Evolutionary conservation across 2,113 vertebrate genomes (phyloP).

Genomic region (Brachypteracias leptosomus): DNA sequence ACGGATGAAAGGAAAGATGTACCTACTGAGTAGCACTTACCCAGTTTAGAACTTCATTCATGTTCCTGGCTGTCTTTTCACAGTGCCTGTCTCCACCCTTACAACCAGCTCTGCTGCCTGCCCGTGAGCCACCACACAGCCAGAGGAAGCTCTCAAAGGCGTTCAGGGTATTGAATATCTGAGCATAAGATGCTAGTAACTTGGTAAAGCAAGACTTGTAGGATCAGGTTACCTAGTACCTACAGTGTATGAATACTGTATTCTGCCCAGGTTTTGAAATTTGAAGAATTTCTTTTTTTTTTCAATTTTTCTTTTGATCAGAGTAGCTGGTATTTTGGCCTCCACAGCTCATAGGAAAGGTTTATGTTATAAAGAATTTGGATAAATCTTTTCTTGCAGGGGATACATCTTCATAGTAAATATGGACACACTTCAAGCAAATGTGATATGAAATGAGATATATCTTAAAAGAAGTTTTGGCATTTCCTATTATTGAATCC

Average conservation of each 20-base stretch:
- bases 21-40: background rate
- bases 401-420: background rate
- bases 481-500: background rate
- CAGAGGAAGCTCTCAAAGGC: background rate
- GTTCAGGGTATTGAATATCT: background rate
- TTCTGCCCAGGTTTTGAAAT: background rate
- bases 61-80: background rate
- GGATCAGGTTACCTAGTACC: background rate
- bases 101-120: background rate
- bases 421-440: background rate
- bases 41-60: background rate
- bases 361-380: background rate
- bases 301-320: background rate
- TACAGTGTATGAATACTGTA: background rate
- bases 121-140: fast-evolving
- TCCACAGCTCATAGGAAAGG: background rate
- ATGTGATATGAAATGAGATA: background rate
- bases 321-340: background rate
- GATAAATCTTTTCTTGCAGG: background rate
- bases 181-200: background rate
- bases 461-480: background rate
- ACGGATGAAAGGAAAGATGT: background rate
- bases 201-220: background rate
- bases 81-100: background rate
- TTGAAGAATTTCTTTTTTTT: background rate